Evolutionary conservation across 2,797 vertebrate genomes (phyloP), one percentile per base, ranked within the genome.

Genomic region (Siniperca obscura): DNA sequence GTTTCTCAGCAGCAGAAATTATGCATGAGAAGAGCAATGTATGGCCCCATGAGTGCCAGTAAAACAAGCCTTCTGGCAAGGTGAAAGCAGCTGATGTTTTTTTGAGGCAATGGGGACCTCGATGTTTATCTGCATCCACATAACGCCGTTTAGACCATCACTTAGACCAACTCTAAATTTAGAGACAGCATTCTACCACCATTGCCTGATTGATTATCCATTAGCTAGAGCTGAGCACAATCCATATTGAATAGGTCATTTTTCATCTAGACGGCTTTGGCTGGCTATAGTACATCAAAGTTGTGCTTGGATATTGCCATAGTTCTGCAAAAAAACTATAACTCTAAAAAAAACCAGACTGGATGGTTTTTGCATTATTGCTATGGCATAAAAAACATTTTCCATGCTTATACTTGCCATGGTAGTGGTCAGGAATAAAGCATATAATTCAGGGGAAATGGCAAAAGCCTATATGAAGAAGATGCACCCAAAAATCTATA

Each of bases 151-250:
- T 36, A 52, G 56, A 22, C 64, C 22, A 13, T 1, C 38, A 30
- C 30, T 30, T 30, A 30, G 30, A 30, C 30, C 9, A 0, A 62
- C 72, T 84, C 71, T 89, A 80, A 84, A 92, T 76, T 71, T 81
- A 90, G 77, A 81, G 78, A 70, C 59, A 7, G 56, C 40, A 3
- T 70, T 78, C 76, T 48, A 70, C 81, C 77, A 69, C 82, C 38
- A 48, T 76, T 9, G 62, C 56, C 80, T 17, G 2, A 82, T 87
- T 84, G 90, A 90, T 91, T 85, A 81, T 80, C 80, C 80, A 83
- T 90, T 77, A 90, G 70, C 55, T 11, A 1, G 38, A 82, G 82
- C 74, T 25, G 70, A 83, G 78, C 67, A 38, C 59, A 44, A 77
- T 85, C 89, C 68, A 75, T 80, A 86, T 1, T 22, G 34, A 78